Conservation (phyloP, 53 echinoderm and acorn worm species). For the Actinopyga echinites region DNA sequence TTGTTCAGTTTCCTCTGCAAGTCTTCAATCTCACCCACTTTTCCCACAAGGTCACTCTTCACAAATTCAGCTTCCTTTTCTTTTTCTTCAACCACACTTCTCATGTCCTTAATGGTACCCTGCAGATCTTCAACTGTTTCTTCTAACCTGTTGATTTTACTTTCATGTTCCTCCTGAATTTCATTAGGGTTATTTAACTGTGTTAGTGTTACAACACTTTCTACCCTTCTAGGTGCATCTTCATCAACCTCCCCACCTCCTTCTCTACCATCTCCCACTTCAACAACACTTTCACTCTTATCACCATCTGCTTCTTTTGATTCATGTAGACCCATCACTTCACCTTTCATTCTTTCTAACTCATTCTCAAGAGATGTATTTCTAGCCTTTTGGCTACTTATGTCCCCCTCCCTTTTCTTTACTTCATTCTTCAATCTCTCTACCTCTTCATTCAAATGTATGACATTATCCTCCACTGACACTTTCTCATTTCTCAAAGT, state of each 20-base stretch:
- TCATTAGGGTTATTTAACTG: slow-evolving; percentile 40
- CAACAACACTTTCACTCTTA: too few relatives aligned
- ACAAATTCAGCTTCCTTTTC: slow-evolving; percentile 42
- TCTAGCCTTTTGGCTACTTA: background rate
- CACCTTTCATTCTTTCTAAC: slow-evolving; percentile 34
- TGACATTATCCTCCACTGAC: background rate
- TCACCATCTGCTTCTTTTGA: too few relatives aligned
- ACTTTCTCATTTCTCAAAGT: background rate
- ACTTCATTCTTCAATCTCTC: background rate
- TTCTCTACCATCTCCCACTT: slow-evolving; percentile 20
- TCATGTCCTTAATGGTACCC: background rate
- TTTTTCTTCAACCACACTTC: background rate
- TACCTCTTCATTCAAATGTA: background rate
- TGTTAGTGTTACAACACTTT: background rate
- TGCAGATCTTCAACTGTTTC: background rate
- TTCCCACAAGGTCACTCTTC: slow-evolving; percentile 37
- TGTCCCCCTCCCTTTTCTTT: background rate
- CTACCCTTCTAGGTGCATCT: slow-evolving; percentile 2
- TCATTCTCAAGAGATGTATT: slow-evolving; percentile 37
- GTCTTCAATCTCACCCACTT: slow-evolving; percentile 23
- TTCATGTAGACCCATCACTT: too few relatives aligned
- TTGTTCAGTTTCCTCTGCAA: slow-evolving; percentile 4
- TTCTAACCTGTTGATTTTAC: background rate
- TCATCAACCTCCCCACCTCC: slow-evolving; percentile 7
- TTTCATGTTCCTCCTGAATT: slow-evolving; percentile 46